phyloP scores from a whole-genome alignment of 1,140 invertebrate species.

The Nilaparvata lugens region DNA sequence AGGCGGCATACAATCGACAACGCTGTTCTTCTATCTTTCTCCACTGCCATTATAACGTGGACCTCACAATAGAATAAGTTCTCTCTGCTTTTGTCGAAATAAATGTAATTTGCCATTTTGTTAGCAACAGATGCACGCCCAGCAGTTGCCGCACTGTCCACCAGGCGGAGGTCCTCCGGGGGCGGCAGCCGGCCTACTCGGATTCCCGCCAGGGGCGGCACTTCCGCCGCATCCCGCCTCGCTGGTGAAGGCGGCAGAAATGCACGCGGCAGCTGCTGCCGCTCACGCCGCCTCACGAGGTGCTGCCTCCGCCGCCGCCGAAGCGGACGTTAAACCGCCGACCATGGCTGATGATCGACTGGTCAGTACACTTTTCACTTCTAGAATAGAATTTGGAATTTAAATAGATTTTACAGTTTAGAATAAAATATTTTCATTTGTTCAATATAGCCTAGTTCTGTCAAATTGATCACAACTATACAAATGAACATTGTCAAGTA shows the following conservation, averaged over 20 bases:
- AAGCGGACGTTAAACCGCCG: conserved; percentile 21
- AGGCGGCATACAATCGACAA: too few relatives aligned
- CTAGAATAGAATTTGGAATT: too few relatives aligned
- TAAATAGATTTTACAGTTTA: not conserved
- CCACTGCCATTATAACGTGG: too few relatives aligned
- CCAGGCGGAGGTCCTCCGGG: conserved; percentile 30
- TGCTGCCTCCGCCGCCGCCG: not conserved
- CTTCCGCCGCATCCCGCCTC: conserved; percentile 20
- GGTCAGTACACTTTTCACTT: conserved; percentile 19
- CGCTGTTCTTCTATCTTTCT: too few relatives aligned
- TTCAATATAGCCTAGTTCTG: too few relatives aligned
- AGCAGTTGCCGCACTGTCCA: conserved; percentile 43
- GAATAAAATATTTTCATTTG: not conserved
- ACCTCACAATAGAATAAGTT: too few relatives aligned
- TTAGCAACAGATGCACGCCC: conserved; percentile 51
- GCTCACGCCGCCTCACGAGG: conserved; percentile 18
- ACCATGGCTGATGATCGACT: conserved; percentile 26
- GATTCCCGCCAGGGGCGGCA: conserved; percentile 25
- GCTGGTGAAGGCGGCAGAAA: conserved; percentile 25
- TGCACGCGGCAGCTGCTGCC: conserved; percentile 8
- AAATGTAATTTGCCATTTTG: too few relatives aligned
- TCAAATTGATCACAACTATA: too few relatives aligned
- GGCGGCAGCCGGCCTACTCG: conserved; percentile 19
- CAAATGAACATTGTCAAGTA: too few relatives aligned
- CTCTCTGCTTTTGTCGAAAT: too few relatives aligned